Evolutionary conservation across 2,113 vertebrate species (phyloP).

Genomic region (Chloropsis cyanopogon): DNA sequence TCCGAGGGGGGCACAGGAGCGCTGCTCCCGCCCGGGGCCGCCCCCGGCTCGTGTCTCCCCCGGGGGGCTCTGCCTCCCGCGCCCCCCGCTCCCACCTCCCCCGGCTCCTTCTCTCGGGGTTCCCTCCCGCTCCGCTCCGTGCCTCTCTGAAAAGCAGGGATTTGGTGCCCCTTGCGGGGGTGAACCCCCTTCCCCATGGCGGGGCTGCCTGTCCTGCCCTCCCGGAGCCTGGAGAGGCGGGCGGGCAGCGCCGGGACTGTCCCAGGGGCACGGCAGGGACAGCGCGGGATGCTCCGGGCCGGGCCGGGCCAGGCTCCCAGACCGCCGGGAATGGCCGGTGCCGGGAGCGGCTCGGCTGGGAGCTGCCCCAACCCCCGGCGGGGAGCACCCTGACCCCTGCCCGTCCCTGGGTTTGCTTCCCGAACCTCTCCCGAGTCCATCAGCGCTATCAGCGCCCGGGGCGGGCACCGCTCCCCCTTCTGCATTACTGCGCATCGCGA

Average conservation of each 20-base stretch:
- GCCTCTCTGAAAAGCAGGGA: fast-evolving
- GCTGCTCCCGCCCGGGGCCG: not conserved
- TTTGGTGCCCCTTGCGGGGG: not conserved
- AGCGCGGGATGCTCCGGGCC: not conserved
- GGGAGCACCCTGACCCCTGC: not conserved
- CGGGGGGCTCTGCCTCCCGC: not conserved
- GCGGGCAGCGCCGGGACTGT: not conserved
- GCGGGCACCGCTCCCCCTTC: not conserved
- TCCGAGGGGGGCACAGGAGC: not conserved
- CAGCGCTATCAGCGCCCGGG: not conserved
- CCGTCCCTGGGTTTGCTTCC: not conserved
- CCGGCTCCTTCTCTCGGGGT: not conserved
- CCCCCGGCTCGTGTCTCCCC: not conserved
- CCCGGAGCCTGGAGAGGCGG: too few relatives aligned
- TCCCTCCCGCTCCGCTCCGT: not conserved
- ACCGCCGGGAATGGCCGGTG: too few relatives aligned
- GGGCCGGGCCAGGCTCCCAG: not conserved
- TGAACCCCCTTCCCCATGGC: fast-evolving
- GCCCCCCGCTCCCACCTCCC: not conserved
- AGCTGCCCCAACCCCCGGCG: not conserved
- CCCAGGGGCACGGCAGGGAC: fast-evolving
- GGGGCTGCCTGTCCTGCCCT: not conserved
- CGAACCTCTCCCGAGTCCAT: fast-evolving
- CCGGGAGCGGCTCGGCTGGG: not conserved
- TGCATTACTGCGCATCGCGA: fast-evolving